Evolutionary conservation across 1,140 invertebrate genomes (phyloP), one percentile per base, ranked within the genome.

Genomic region (Schlechtendalia chinensis): DNA sequence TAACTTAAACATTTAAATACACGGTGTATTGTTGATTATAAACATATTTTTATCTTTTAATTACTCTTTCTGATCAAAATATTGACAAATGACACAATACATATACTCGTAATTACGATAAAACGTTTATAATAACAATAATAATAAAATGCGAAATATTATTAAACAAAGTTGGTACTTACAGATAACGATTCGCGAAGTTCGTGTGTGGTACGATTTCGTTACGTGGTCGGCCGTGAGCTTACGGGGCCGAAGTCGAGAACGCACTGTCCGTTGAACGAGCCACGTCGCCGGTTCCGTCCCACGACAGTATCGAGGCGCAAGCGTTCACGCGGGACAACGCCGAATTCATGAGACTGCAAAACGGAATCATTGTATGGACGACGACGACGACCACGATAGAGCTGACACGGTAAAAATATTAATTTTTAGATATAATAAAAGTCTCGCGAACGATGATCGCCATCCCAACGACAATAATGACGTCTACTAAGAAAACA

Each of bases 221-320:
- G 50, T 6, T 22, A 16, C 10, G 2, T 16, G 24, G 4, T 22
- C 32, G 17, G 50, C 17, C 29, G 69, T 29, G 14, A 54, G 47
- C 50, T 72, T 47, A 17, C 50, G 47, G 47, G 0, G 5, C 47
- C 24, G 16, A 29, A n/a, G 69, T 72, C 69, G 47, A 54, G 47
- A 72, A 72, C 69, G 47, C 16, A 72, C 69, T 72, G 69, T 47
- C 69, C 24, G 69, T 53, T 12, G 27, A 19, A 8, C 47, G 69
- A 72, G 24, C 53, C 50, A 47, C 17, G 53, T 17, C 47, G 17
- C 17, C 24, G 69, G 27, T 29, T 19, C 1, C 69, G 17, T 14
- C 39, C 65, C 39, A 47, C 65, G 0, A 29, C 27, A 72, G 12
- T 14, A 54, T 24, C 10, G 50, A 29, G 24, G 50, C 69, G 69